Conservation (phyloP, 1,140 invertebrate species). For the Microplitis mediator region DNA sequence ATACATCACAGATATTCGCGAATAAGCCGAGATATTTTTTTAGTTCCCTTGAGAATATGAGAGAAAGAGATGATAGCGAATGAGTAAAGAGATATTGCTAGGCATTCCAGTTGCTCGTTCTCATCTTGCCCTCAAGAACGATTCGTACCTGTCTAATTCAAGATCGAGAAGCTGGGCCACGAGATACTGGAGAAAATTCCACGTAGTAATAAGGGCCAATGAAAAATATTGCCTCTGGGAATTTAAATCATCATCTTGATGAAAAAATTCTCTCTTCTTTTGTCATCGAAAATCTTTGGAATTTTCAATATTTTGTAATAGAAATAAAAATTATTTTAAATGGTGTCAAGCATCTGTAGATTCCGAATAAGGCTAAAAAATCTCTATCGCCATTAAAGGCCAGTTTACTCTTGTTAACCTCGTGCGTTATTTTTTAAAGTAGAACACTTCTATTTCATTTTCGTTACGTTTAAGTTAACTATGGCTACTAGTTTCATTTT, state of each 20-base stretch:
- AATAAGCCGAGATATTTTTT: not conserved
- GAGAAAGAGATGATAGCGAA: not conserved
- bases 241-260: conserved; percentile 16
- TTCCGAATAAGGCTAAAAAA: not conserved
- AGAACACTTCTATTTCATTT: not conserved
- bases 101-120: conserved; percentile 4
- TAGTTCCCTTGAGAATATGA: conserved; percentile 1
- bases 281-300: conserved; percentile 7
- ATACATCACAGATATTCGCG: too few species aligned
- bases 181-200: conserved; percentile 10
- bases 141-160: conserved; percentile 15
- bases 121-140: conserved; percentile 15
- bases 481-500: not conserved
- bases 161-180: not conserved
- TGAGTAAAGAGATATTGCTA: conserved; percentile 2
- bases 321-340: not conserved
- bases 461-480: not conserved
- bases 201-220: conserved; percentile 19
- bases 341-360: not conserved
- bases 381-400: not conserved
- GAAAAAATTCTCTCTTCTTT: conserved; percentile 14
- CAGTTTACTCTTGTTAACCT: conserved; percentile 3
- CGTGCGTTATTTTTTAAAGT: not conserved
- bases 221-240: conserved; percentile 17
- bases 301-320: conserved; percentile 11